A percentile compares a stretch with the other conserved stretches of the same genome.
Evolutionary conservation across 2,797 vertebrate genomes (phyloP).

Genomic region (Gobio occitaniae): DNA sequence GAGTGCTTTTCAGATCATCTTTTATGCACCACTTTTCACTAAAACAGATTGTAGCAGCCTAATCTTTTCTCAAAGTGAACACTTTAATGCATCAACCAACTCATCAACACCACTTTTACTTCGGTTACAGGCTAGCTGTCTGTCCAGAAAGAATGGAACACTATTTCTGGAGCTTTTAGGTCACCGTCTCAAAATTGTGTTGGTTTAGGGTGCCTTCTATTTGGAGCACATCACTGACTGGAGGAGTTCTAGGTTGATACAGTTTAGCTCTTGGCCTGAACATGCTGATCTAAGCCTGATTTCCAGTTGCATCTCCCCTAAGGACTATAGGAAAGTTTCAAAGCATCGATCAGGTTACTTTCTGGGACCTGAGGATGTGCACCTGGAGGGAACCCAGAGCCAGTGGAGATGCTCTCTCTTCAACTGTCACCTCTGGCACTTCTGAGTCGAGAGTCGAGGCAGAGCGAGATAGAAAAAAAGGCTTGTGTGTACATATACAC

Average conservation of each 20-base stretch:
- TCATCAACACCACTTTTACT: constrained; percentile 34
- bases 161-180: constrained; percentile 48
- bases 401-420: constrained; percentile 46
- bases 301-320: constrained; percentile 8
- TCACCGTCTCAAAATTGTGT: constrained; percentile 12
- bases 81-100: not conserved
- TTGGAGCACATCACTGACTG: constrained; percentile 30
- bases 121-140: constrained; percentile 10
- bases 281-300: constrained; percentile 36
- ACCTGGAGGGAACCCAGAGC: constrained; percentile 34
- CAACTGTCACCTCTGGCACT: constrained; percentile 41
- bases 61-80: constrained; percentile 11
- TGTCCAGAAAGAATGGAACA: constrained; percentile 40
- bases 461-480: not conserved
- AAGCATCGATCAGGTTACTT: constrained; percentile 28
- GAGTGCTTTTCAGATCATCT: constrained; percentile 11
- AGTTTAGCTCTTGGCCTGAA: constrained; percentile 36
- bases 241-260: constrained; percentile 14
- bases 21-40: constrained; percentile 36
- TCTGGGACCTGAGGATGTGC: constrained; percentile 24
- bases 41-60: constrained; percentile 14
- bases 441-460: constrained; percentile 8
- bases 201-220: constrained; percentile 38
- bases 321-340: constrained; percentile 26
- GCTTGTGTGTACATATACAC: not conserved